These are phyloP conservation scores for Semicossyphus pulcher DNA, from an alignment of 2,113 vertebrate species.

Conservation along the genomic window DNA sequence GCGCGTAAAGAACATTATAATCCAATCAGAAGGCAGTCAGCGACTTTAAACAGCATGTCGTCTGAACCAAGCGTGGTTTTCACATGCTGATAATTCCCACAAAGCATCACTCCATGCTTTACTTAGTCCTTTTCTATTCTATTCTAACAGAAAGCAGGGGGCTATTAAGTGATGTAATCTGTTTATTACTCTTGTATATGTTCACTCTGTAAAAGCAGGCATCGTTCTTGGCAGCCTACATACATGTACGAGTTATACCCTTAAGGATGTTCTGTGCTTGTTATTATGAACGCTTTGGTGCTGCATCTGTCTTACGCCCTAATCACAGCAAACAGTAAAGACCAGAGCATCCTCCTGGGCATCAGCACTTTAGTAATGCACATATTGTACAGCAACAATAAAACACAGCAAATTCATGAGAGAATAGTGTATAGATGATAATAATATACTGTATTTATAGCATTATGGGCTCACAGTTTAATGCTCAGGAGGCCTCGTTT, in stretches of 20 bases:
- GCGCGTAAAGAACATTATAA: not conserved
- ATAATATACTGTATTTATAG: too few relatives aligned
- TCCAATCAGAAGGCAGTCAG: not conserved
- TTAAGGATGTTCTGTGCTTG: conserved; percentile 40
- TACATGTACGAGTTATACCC: conserved; percentile 25
- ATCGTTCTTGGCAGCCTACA: conserved; percentile 16
- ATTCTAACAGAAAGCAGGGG: not conserved
- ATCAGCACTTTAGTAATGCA: conserved; percentile 26
- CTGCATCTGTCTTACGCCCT: conserved; percentile 29
- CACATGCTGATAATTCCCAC: not conserved
- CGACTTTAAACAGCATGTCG: not conserved
- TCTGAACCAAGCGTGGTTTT: not conserved
- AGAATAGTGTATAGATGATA: not conserved
- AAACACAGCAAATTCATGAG: too few relatives aligned
- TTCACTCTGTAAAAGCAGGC: conserved; percentile 1
- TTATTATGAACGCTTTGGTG: conserved; percentile 39
- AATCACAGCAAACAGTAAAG: conserved; percentile 49
- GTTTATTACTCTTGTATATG: conserved; percentile 24
- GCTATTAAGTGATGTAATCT: not conserved
- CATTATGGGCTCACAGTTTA: too few relatives aligned
- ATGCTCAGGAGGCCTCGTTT: not conserved
- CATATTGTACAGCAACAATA: conserved; percentile 4
- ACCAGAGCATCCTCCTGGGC: conserved; percentile 33
- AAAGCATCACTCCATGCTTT: not conserved
- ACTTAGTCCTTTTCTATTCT: not conserved